Percentiles rank a stretch among this genome's conserved stretches.
phyloP scores from a whole-genome alignment of 2,888 invertebrate species.

The Drosophila yooni region DNA sequence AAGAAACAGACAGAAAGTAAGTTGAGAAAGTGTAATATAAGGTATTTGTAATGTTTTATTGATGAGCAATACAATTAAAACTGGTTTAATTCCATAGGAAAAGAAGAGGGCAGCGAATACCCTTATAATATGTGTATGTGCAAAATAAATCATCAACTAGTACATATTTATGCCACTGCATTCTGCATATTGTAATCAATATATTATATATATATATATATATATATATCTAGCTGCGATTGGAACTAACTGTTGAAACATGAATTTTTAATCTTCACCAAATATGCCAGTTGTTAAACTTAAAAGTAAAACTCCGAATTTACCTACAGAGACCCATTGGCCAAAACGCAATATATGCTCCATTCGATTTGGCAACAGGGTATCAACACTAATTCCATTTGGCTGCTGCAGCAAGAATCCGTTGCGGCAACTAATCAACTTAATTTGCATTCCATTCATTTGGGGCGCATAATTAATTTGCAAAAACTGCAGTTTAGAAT shows the following conservation, averaged over 20 bases:
- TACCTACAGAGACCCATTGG: neutral
- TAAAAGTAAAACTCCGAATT: no score
- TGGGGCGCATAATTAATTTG: conserved; percentile 62
- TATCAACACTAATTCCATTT: conserved; percentile 11
- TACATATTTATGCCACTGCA: neutral
- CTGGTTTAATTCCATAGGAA: neutral
- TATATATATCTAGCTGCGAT: neutral
- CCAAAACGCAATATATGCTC: neutral
- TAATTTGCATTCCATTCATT: conserved; percentile 20
- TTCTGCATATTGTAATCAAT: neutral
- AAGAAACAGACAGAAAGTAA: neutral
- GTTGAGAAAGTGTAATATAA: neutral
- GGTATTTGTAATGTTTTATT: neutral
- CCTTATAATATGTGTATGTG: neutral
- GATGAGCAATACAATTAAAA: neutral
- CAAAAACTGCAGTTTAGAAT: conserved; percentile 38
- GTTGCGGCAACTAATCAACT: conserved; percentile 39
- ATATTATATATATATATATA: no score
- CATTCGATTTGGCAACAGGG: neutral
- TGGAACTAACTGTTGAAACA: neutral
- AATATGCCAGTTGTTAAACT: no score
- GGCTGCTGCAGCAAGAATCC: conserved; percentile 19
- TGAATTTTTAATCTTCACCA: no score
- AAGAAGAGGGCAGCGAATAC: neutral
- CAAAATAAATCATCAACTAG: neutral